Evolutionary conservation across 2,888 invertebrate genomes (phyloP).

Genomic region (Phragmatobia fuliginosa): DNA sequence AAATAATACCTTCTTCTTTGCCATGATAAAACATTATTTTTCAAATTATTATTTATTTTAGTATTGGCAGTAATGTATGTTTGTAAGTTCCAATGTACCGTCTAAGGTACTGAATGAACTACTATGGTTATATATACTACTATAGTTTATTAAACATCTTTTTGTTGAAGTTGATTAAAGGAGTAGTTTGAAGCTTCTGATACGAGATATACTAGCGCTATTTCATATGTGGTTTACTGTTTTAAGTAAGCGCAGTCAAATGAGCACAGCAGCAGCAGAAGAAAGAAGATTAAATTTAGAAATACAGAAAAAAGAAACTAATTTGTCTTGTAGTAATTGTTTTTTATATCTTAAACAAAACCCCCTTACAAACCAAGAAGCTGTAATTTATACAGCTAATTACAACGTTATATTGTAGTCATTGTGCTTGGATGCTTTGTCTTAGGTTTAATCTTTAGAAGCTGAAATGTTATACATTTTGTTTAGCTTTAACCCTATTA

Average conservation of each 20-base stretch:
- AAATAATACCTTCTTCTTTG: background rate
- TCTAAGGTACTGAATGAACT: too few relatives aligned
- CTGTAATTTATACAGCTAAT: background rate
- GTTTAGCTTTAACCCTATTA: background rate
- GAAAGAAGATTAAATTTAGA: too few relatives aligned
- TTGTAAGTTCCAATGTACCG: too few relatives aligned
- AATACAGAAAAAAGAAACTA: background rate
- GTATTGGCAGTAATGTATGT: too few relatives aligned
- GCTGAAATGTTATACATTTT: background rate
- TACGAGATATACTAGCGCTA: background rate
- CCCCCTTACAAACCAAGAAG: background rate
- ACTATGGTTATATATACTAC: too few relatives aligned
- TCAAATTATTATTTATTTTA: background rate
- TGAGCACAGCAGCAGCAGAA: background rate
- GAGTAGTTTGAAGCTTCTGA: background rate
- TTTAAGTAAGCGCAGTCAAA: background rate
- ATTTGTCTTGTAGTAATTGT: background rate
- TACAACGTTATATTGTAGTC: background rate
- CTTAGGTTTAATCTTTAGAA: conserved; percentile 3
- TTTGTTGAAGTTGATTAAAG: background rate
- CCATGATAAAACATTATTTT: background rate
- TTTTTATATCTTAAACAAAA: background rate
- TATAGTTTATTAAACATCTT: too few relatives aligned
- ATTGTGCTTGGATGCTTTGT: background rate
- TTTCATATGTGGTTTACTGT: background rate